A percentile compares a stretch with the other conserved stretches of the same genome.
These are phyloP conservation scores for Pilophorus perplexus DNA, from an alignment of 2,888 invertebrate species.

Conservation along the genomic window DNA sequence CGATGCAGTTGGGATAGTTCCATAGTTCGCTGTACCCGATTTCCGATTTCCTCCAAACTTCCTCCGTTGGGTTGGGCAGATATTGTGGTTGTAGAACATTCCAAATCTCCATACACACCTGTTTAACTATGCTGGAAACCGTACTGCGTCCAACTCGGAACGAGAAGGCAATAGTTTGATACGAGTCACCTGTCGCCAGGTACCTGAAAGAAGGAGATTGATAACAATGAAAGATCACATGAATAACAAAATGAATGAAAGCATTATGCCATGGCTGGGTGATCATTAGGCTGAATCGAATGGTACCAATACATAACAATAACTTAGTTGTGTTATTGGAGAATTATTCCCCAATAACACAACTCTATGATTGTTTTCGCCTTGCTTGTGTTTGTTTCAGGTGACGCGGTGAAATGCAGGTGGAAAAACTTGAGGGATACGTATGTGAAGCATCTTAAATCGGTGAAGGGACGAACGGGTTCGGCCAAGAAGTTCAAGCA, in stretches of 20 bases:
- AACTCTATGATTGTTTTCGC: neutral
- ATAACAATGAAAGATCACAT: neutral
- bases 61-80: conserved; percentile 38
- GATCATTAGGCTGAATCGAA: no score
- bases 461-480: neutral
- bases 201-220: conserved; percentile 48
- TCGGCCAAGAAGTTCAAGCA: neutral
- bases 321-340: no score
- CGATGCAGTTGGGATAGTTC: conserved; percentile 47
- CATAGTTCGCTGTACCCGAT: conserved; percentile 44
- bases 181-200: conserved; percentile 50
- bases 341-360: neutral
- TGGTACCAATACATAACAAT: no score
- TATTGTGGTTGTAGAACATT: conserved; percentile 47
- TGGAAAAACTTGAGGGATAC: neutral
- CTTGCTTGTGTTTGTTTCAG: neutral
- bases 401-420: neutral
- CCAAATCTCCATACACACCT: conserved; percentile 50
- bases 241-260: neutral
- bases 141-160: conserved; percentile 51
- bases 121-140: conserved; percentile 49
- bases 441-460: neutral
- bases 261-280: no score
- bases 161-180: conserved; percentile 50
- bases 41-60: conserved; percentile 42